These are phyloP conservation scores for Bolborhynchus lineola DNA, from an alignment of 2,113 vertebrate genomes.

Conservation along the genomic window DNA sequence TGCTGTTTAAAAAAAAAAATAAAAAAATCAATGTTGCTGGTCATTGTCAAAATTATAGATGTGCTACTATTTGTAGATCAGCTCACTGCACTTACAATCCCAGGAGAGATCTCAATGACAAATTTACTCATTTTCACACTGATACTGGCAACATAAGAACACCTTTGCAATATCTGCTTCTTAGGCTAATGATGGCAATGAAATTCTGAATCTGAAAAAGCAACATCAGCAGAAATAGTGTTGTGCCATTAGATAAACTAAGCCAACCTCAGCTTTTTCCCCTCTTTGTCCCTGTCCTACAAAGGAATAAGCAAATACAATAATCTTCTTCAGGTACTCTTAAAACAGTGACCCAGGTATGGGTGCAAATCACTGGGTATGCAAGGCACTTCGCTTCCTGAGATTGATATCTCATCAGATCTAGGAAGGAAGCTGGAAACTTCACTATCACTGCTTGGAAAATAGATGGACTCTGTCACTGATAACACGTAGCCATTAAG, in stretches of 20 bases:
- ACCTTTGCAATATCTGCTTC: neutral
- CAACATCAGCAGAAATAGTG: neutral
- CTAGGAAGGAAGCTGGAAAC: neutral
- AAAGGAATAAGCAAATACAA: neutral
- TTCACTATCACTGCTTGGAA: neutral
- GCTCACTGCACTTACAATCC: neutral
- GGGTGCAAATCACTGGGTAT: neutral
- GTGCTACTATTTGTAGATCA: neutral
- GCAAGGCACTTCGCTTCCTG: neutral
- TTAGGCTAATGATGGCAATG: accelerated
- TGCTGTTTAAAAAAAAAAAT: neutral
- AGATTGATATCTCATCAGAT: neutral
- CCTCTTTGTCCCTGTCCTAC: accelerated
- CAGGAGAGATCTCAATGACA: neutral
- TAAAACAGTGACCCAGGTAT: neutral
- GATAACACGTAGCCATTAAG: neutral
- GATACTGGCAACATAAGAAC: neutral
- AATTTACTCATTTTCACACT: neutral
- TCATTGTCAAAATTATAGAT: neutral
- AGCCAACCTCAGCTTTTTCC: accelerated
- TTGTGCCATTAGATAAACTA: too few species aligned
- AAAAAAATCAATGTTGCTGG: neutral
- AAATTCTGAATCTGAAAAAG: neutral
- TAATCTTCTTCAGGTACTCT: accelerated
- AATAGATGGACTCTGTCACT: neutral